Percentiles rank a stretch among this genome's conserved stretches.
Evolutionary conservation across 2,113 vertebrate species (phyloP).

Genomic region (Triplophysa siluroides): DNA sequence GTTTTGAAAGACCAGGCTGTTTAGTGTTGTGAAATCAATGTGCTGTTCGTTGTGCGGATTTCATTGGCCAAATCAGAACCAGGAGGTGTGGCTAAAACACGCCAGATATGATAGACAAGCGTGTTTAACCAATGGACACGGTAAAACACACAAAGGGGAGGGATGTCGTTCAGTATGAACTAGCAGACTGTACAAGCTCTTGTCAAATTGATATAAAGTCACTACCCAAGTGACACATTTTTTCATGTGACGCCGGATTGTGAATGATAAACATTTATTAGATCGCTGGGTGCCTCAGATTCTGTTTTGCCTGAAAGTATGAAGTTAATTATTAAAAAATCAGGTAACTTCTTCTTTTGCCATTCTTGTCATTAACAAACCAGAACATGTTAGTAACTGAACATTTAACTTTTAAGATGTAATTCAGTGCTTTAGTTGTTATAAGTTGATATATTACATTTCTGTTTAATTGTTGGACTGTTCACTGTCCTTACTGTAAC

Average conservation of each 20-base stretch:
- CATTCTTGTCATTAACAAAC: not conserved
- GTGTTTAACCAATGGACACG: slow-evolving; percentile 29
- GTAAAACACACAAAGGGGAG: not conserved
- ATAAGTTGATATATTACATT: no score
- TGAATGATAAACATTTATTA: slow-evolving; percentile 36
- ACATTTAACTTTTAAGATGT: not conserved
- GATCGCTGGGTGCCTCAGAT: not conserved
- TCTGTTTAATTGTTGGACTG: not conserved
- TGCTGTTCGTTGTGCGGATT: slow-evolving; percentile 19
- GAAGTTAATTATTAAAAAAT: slow-evolving; percentile 41
- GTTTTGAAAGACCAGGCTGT: slow-evolving; percentile 31
- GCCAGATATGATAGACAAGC: slow-evolving; percentile 55
- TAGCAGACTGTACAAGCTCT: not conserved
- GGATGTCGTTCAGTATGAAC: not conserved
- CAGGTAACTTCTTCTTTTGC: slow-evolving; percentile 7
- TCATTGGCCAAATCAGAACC: slow-evolving; percentile 61
- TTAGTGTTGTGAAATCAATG: slow-evolving; percentile 53
- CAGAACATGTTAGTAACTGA: not conserved
- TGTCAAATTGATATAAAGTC: not conserved
- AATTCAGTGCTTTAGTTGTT: not conserved
- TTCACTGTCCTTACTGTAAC: not conserved
- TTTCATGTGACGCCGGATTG: slow-evolving; percentile 22
- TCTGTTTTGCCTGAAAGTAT: slow-evolving; percentile 16
- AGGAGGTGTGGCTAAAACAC: slow-evolving; percentile 64
- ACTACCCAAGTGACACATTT: not conserved